phyloP scores from a whole-genome alignment of 2,888 invertebrate species.

The Cheilosia variabilis region DNA sequence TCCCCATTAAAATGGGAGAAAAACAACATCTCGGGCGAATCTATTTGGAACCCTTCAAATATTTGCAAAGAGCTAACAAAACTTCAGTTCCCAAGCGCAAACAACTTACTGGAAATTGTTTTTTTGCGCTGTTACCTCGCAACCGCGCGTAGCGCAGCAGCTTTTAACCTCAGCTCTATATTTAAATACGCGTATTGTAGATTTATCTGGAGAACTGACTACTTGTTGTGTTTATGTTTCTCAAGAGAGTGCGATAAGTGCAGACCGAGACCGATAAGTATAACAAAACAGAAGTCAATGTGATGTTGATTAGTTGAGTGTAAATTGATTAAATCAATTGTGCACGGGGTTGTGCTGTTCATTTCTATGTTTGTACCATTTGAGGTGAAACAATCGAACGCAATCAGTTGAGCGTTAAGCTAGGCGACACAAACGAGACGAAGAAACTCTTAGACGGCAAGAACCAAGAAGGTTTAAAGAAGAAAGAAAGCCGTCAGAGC shows the following conservation, averaged over 20 bases:
- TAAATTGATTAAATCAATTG: conserved; percentile 69
- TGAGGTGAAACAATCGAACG: conserved; percentile 33
- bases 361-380: conserved; percentile 36
- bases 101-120: conserved; percentile 31
- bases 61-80: conserved; percentile 60
- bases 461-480: neutral
- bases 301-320: conserved; percentile 69
- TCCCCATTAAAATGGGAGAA: conserved; percentile 36
- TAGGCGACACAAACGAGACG: conserved; percentile 8
- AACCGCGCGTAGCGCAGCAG: conserved; percentile 12
- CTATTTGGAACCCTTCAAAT: conserved; percentile 55
- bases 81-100: conserved; percentile 35
- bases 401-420: conserved; percentile 34
- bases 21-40: conserved; percentile 23
- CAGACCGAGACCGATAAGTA: conserved; percentile 17
- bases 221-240: conserved; percentile 42
- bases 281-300: conserved; percentile 69
- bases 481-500: neutral
- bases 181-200: conserved; percentile 17
- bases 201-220: conserved; percentile 12
- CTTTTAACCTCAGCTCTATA: conserved; percentile 28
- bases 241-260: conserved; percentile 56
- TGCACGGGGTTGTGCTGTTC: conserved; percentile 26
- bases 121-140: conserved; percentile 17
- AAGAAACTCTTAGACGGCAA: conserved; percentile 25